A percentile compares a stretch with the other conserved stretches of the same genome.
These are phyloP conservation scores for Xiphydria camelus DNA, from an alignment of 2,888 invertebrate species.

Conservation along the genomic window DNA sequence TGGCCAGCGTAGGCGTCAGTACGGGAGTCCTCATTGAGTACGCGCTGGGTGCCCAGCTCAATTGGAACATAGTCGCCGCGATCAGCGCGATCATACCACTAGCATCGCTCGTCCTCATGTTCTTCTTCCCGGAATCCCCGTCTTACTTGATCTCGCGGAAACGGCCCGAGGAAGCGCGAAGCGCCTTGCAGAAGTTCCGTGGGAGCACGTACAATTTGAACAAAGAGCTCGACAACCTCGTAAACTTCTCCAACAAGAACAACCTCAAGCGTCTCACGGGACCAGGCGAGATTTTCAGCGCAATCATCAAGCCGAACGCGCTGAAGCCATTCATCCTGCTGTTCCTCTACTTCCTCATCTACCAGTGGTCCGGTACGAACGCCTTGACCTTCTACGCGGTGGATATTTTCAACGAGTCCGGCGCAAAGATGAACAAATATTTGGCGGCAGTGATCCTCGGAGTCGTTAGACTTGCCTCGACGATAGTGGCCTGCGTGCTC, in stretches of 20 bases:
- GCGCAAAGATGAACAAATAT: slow-evolving; percentile 63
- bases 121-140: slow-evolving; percentile 73
- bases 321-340: slow-evolving; percentile 68
- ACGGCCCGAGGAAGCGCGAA: slow-evolving; percentile 64
- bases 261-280: slow-evolving; percentile 64
- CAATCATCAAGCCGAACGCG: slow-evolving; percentile 65
- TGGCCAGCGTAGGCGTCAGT: slow-evolving; percentile 74
- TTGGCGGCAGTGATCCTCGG: slow-evolving; percentile 67
- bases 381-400: slow-evolving; percentile 72
- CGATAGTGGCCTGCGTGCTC: slow-evolving; percentile 66
- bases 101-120: slow-evolving; percentile 64
- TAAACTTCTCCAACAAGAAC: slow-evolving; percentile 67
- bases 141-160: slow-evolving; percentile 69
- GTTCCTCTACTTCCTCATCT: slow-evolving; percentile 68
- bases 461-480: slow-evolving; percentile 65
- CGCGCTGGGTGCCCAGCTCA: slow-evolving; percentile 63
- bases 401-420: slow-evolving; percentile 67
- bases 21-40: slow-evolving; percentile 71
- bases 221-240: slow-evolving; percentile 65
- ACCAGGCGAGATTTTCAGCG: slow-evolving; percentile 61
- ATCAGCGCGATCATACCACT: slow-evolving; percentile 67
- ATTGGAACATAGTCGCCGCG: slow-evolving; percentile 69
- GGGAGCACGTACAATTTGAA: slow-evolving; percentile 67
- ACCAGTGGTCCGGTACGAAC: slow-evolving; percentile 73
- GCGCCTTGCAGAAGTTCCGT: slow-evolving; percentile 63